Evolutionary conservation across 2,113 vertebrate genomes (phyloP).

Genomic region (Callopanchax toddi): DNA sequence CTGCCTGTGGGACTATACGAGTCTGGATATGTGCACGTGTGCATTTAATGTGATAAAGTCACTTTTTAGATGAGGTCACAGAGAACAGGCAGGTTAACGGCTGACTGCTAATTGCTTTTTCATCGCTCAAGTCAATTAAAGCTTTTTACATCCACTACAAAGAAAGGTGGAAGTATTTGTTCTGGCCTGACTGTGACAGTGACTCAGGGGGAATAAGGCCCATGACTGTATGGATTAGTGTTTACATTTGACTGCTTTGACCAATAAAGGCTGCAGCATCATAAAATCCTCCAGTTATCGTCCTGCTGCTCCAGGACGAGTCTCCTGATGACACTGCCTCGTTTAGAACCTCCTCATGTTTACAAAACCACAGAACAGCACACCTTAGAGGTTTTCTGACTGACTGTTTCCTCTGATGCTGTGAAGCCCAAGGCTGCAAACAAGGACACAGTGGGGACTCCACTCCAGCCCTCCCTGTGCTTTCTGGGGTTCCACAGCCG

Average conservation of each 20-base stretch:
- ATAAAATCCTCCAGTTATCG: constrained; percentile 13
- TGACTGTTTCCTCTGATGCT: constrained; percentile 23
- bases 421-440: constrained; percentile 27
- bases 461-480: constrained; percentile 11
- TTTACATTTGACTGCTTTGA: not conserved
- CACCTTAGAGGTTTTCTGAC: constrained; percentile 6
- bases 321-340: constrained; percentile 3
- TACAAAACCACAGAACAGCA: constrained; percentile 5
- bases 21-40: not conserved
- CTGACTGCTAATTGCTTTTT: constrained; percentile 39
- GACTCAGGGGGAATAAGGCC: constrained; percentile 10
- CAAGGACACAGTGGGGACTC: constrained; percentile 38
- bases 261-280: not conserved
- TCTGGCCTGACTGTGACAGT: constrained; percentile 5
- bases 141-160: constrained; percentile 25
- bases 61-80: constrained; percentile 34
- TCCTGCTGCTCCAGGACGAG: not conserved
- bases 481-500: constrained; percentile 29
- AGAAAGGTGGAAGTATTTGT: constrained; percentile 4
- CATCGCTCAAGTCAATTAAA: constrained; percentile 42
- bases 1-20: not conserved
- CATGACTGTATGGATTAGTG: constrained; percentile 1
- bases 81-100: constrained; percentile 39
- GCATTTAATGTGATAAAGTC: constrained; percentile 32
- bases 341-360: not conserved